A percentile compares a stretch with the other conserved stretches of the same genome.
These are phyloP conservation scores for Alviniconcha strummeri DNA, from an alignment of 2,888 invertebrate species.

Conservation along the genomic window DNA sequence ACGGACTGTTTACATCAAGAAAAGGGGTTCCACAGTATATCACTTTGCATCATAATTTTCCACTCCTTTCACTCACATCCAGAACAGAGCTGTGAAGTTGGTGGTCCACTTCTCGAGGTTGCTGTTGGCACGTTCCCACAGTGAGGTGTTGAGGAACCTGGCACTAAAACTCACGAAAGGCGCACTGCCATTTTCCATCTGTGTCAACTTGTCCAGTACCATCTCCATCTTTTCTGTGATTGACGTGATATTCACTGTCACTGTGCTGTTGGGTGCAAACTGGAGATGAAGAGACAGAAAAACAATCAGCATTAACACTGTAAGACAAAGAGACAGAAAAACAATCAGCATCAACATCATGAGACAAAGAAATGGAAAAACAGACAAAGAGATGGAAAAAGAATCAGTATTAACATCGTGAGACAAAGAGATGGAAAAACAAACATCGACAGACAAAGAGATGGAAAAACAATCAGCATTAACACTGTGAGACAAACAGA, in stretches of 20 bases:
- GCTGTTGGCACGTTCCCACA: slow-evolving; percentile 23
- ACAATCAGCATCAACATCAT: too few relatives aligned
- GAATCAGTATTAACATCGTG: background rate
- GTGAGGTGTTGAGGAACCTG: slow-evolving; percentile 22
- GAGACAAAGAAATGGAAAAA: too few relatives aligned
- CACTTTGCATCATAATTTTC: too few relatives aligned
- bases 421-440: background rate
- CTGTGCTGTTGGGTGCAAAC: slow-evolving; percentile 28
- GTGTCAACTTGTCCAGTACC: slow-evolving; percentile 14
- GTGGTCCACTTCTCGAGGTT: slow-evolving; percentile 14
- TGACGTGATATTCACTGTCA: slow-evolving; percentile 31
- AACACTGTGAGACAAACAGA: too few relatives aligned
- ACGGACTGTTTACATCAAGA: too few relatives aligned
- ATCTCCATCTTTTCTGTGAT: slow-evolving; percentile 23
- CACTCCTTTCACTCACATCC: slow-evolving; percentile 20
- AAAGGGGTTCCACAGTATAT: too few relatives aligned
- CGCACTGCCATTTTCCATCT: background rate
- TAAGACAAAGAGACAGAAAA: too few relatives aligned
- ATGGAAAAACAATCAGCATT: too few relatives aligned
- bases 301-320: background rate
- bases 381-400: background rate
- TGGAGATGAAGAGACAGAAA: slow-evolving; percentile 6
- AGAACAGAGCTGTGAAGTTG: background rate
- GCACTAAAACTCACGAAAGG: background rate
- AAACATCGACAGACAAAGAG: too few relatives aligned